A percentile compares a stretch with the other conserved stretches of the same genome.
phyloP scores from a whole-genome alignment of 2,113 vertebrate genomes.

The Mesembrinibis cayennensis region DNA sequence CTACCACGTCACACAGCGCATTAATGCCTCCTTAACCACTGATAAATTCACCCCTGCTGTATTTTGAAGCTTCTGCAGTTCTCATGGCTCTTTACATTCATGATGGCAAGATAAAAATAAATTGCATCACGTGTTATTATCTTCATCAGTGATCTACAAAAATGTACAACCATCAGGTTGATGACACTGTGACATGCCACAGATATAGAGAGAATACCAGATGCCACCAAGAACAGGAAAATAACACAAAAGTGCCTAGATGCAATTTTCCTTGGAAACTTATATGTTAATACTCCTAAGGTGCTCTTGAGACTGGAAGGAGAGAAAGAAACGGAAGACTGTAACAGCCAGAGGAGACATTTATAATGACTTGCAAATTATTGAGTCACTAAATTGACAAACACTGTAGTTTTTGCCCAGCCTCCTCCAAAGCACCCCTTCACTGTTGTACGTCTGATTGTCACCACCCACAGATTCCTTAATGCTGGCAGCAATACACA shows the following conservation, averaged over 20 bases:
- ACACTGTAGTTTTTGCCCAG: not conserved
- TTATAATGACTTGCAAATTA: not conserved
- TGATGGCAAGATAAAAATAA: not conserved
- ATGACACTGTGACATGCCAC: not conserved
- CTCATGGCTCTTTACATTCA: not conserved
- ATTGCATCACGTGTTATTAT: not conserved
- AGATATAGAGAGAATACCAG: not conserved
- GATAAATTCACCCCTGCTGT: not conserved
- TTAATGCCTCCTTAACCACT: not conserved
- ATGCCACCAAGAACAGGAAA: not conserved
- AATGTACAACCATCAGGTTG: not conserved
- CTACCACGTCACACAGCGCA: not conserved
- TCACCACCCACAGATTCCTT: not conserved
- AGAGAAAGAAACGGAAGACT: not conserved
- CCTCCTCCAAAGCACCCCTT: not conserved
- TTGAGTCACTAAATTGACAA: not conserved
- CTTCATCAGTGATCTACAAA: not conserved
- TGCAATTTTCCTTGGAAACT: not conserved
- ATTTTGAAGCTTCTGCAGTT: not conserved
- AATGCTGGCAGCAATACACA: not conserved
- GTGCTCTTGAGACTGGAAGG: not conserved
- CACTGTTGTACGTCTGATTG: not conserved
- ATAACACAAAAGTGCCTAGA: not conserved
- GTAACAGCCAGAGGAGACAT: not conserved
- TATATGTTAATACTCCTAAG: not conserved